Evolutionary conservation across 2,888 invertebrate genomes (phyloP), one percentile per base, ranked within the genome.

Genomic region (Netelia inedita): DNA sequence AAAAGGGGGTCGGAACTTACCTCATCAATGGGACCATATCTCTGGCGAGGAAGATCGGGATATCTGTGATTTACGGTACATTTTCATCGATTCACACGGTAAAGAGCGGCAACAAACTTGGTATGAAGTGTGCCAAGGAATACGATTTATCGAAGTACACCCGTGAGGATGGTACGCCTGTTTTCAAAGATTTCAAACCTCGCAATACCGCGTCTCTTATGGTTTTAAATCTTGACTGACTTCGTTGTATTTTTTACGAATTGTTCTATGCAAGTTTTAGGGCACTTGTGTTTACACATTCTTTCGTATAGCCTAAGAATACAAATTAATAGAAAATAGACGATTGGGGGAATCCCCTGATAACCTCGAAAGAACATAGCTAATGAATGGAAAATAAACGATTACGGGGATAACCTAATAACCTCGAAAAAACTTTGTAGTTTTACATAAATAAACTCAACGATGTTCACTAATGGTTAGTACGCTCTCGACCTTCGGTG

Each of bases 41-140:
- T 8, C 55, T 85, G 8, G 89, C 88, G 0, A 83, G 19, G 68
- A 35, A 16, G 0, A 61, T 78, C 0, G 72, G 80, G 6, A 80
- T 88, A 1, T 85, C 85, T n/a, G 6, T 89, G 19, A 82, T 88
- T 55, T 89, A 87, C 23, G 89, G 87, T 0, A 79, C 88, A 8
- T 89, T 86, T 28, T 88, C 89, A 2, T 89, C 89, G 9, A 80
- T 81, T 0, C 86, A 85, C 23, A 89, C 89, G 61, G 88, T 65
- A 53, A 87, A 69, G 16, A 86, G 86, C 35, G 89, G 88, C 0
- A 80, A 80, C 16, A 85, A 84, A n/a, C 61, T 86, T 19, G 88
- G 86, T 1, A 84, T 89, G 87, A 61, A 74, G 41, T 79, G 55
- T 1, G 19, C 87, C 1, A 9, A 80, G 66, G 87, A 88, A 9